Percentiles rank a stretch among this genome's conserved stretches.
Conservation (phyloP, 1,140 invertebrate genomes). For the Drosophila mauritiana region DNA sequence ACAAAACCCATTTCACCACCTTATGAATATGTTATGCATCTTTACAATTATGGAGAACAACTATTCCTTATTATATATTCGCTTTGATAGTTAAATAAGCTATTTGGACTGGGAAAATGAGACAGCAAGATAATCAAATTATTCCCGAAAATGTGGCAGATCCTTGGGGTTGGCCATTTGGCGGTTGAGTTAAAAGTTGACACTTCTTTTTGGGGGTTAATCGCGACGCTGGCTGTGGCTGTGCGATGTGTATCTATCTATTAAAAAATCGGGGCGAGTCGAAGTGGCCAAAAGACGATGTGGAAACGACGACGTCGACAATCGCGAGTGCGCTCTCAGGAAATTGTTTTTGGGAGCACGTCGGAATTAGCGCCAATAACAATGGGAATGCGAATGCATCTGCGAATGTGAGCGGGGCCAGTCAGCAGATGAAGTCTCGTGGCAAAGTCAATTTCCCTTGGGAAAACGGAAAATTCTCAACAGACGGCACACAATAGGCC, state of each 20-base stretch:
- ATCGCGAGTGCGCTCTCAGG: conserved; percentile 60
- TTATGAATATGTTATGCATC: no score
- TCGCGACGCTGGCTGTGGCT: conserved; percentile 49
- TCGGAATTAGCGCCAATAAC: conserved; percentile 71
- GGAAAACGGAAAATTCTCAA: background rate
- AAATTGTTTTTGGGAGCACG: conserved; percentile 71
- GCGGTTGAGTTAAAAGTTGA: conserved; percentile 67
- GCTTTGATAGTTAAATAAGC: background rate
- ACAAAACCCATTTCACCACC: no score
- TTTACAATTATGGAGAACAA: background rate
- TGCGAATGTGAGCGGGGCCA: conserved; percentile 34
- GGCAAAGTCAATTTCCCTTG: conserved; percentile 30
- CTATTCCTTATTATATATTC: background rate
- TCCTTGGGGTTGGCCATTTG: conserved; percentile 42
- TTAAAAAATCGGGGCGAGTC: conserved; percentile 78
- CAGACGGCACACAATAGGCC: background rate
- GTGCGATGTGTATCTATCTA: conserved; percentile 78
- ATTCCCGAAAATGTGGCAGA: conserved; percentile 27
- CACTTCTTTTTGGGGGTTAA: conserved; percentile 75
- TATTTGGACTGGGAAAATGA: no score
- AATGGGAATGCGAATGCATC: conserved; percentile 48
- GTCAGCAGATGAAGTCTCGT: conserved; percentile 17
- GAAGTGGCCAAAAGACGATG: conserved; percentile 71
- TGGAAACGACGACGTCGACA: conserved; percentile 47
- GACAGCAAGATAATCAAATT: conserved; percentile 5